Percentiles rank a stretch among this genome's conserved stretches.
These are phyloP conservation scores for Leptura quadrifasciata DNA, from an alignment of 2,888 invertebrate species.

Conservation along the genomic window DNA sequence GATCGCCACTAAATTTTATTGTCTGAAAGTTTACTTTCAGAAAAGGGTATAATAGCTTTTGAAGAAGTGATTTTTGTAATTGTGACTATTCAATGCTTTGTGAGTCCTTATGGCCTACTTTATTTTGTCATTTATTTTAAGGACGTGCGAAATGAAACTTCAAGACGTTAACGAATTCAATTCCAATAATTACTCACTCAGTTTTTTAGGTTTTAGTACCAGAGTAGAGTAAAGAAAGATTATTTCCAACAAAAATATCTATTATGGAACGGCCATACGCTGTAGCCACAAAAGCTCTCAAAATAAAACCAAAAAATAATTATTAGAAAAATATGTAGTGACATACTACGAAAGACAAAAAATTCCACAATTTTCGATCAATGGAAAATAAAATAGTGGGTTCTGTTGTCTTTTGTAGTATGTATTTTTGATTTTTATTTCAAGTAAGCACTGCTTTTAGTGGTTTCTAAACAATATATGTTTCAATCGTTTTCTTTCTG, in stretches of 20 bases:
- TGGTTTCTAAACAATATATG: too few relatives aligned
- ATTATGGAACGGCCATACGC: too few relatives aligned
- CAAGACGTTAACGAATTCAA: not conserved
- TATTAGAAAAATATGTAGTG: too few relatives aligned
- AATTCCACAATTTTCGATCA: too few relatives aligned
- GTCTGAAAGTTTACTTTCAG: not conserved
- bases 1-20: slow-evolving; percentile 2
- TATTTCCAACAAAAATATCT: not conserved
- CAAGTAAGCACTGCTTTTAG: too few relatives aligned
- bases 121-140: slow-evolving; percentile 1
- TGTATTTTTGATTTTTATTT: too few relatives aligned
- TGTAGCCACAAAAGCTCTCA: too few relatives aligned
- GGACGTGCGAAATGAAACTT: not conserved
- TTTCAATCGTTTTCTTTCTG: too few relatives aligned
- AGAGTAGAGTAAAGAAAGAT: not conserved
- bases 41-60: not conserved
- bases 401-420: too few relatives aligned
- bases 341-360: too few relatives aligned
- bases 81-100: not conserved
- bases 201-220: not conserved
- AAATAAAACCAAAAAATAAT: too few relatives aligned
- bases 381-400: too few relatives aligned
- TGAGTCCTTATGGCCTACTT: not conserved
- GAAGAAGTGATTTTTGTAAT: not conserved
- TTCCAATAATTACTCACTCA: not conserved